These are phyloP conservation scores for Tenualosa thibaudeaui DNA, from an alignment of 2,797 vertebrate genomes.

Conservation along the genomic window DNA sequence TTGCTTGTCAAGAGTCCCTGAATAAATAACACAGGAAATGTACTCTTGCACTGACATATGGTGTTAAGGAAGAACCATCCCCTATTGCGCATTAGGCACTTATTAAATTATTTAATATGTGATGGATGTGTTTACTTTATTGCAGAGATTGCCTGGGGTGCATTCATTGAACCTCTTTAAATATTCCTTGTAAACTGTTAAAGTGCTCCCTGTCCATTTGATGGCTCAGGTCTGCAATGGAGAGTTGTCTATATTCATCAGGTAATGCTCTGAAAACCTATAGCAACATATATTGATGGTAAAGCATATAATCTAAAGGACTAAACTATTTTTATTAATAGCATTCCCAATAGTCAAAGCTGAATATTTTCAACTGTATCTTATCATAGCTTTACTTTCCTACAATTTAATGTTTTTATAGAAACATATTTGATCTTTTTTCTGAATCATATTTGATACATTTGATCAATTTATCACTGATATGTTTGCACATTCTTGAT, in stretches of 20 bases:
- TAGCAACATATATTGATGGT: background rate
- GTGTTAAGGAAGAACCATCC: constrained; percentile 52
- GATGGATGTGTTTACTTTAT: constrained; percentile 72
- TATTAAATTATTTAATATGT: constrained; percentile 62
- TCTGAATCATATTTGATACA: background rate
- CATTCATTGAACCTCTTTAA: constrained; percentile 49
- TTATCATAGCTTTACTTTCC: background rate
- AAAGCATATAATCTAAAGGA: background rate
- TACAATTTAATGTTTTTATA: background rate
- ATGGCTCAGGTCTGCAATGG: constrained; percentile 32
- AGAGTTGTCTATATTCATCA: background rate
- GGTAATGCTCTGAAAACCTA: background rate
- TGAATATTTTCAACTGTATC: background rate
- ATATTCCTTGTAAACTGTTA: constrained; percentile 51
- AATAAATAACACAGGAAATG: constrained; percentile 45
- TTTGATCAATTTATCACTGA: background rate
- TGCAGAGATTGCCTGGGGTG: constrained; percentile 56
- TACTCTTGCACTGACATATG: constrained; percentile 44
- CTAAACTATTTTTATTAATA: background rate
- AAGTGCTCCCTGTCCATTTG: constrained; percentile 39
- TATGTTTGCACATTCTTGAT: background rate
- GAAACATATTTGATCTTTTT: background rate
- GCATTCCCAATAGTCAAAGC: background rate
- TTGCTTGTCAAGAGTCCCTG: constrained; percentile 44
- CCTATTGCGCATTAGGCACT: constrained; percentile 48